Evolutionary conservation across 2,113 vertebrate genomes (phyloP).

Genomic region (Fregetta grallaria): DNA sequence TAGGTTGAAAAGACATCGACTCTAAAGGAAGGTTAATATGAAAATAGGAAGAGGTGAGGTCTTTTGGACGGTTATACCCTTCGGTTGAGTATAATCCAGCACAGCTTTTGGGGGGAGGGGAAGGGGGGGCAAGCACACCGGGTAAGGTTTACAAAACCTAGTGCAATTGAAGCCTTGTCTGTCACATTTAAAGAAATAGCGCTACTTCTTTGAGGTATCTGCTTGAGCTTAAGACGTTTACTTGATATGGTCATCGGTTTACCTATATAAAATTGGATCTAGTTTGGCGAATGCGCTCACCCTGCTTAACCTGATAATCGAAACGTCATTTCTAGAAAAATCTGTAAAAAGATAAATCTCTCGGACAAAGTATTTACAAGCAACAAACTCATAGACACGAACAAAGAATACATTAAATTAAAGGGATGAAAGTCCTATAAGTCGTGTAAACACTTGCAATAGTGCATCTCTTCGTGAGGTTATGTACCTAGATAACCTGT

Average conservation of each 20-base stretch:
- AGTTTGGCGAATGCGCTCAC: conserved; percentile 67
- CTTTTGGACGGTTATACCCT: not conserved
- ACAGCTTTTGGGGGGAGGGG: not conserved
- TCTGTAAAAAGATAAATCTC: conserved; percentile 84
- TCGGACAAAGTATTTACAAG: conserved; percentile 81
- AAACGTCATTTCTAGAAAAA: conserved; percentile 79
- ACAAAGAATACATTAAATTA: conserved; percentile 79
- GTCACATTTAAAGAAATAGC: conserved; percentile 53
- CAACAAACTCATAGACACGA: conserved; percentile 72
- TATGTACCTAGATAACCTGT: conserved; percentile 31
- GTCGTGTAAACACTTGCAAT: conserved; percentile 77
- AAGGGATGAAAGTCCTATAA: conserved; percentile 64
- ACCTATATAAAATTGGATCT: conserved; percentile 70
- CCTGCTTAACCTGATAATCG: conserved; percentile 71
- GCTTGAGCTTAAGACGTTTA: conserved; percentile 45
- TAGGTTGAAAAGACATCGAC: conserved; percentile 69
- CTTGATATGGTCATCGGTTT: not conserved
- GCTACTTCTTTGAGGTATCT: conserved; percentile 67
- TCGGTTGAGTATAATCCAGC: conserved; percentile 11
- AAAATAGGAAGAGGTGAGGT: conserved; percentile 13
- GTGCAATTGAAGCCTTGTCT: conserved; percentile 67
- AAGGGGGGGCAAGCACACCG: conserved; percentile 4
- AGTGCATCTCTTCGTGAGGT: conserved; percentile 76
- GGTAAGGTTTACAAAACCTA: conserved; percentile 68
- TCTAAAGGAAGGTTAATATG: conserved; percentile 60